Percentiles rank a stretch among this genome's conserved stretches.
Conservation (phyloP, 2,888 invertebrate species). For the Nebria brevicollis region DNA sequence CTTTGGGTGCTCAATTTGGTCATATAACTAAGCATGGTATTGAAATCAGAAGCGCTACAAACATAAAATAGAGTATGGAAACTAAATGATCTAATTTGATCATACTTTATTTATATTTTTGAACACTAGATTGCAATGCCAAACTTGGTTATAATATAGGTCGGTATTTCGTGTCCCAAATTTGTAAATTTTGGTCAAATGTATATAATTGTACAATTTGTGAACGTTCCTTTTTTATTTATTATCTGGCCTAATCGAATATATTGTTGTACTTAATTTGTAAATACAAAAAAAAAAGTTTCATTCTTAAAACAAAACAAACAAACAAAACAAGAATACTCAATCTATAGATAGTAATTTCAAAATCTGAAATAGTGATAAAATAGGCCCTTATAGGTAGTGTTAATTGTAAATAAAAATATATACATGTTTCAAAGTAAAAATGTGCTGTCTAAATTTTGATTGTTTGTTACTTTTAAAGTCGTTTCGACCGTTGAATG, state of each 20-base stretch:
- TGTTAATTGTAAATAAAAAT: constrained; percentile 40
- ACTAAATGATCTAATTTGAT: too few species aligned
- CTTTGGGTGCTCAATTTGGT: neutral
- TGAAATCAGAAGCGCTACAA: too few species aligned
- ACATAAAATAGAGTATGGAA: too few species aligned
- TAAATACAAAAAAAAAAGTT: neutral
- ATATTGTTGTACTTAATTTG: neutral
- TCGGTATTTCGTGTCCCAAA: neutral
- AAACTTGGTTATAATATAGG: neutral
- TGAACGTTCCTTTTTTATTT: neutral
- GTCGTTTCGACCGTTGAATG: constrained; percentile 26
- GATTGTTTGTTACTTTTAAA: constrained; percentile 35
- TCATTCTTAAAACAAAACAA: neutral
- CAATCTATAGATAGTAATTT: constrained; percentile 2
- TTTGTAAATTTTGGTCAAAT: neutral
- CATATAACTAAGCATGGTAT: too few species aligned
- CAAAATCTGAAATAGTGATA: constrained; percentile 30
- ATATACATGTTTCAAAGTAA: constrained; percentile 20
- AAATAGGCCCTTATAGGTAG: constrained; percentile 26
- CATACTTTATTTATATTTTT: too few species aligned
- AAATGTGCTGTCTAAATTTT: constrained; percentile 42
- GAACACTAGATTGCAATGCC: too few species aligned
- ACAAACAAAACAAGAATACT: neutral
- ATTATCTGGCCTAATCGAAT: neutral
- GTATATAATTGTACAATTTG: constrained; percentile 1